phyloP scores from a whole-genome alignment of 2,888 invertebrate genomes.

The Zonitis immaculata region DNA sequence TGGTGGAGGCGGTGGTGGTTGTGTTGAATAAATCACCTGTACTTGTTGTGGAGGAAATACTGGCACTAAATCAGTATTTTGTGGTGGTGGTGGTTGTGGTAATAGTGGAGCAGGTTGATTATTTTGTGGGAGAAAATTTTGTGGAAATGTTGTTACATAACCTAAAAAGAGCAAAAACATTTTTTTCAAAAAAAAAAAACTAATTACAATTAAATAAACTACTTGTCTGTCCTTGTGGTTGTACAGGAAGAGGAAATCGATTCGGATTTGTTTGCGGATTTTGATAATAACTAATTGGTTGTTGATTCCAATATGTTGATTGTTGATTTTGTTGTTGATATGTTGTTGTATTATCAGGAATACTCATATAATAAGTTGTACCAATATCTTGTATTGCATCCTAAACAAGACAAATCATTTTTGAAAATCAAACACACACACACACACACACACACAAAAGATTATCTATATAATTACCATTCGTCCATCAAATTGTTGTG shows the following conservation, averaged over 20 bases:
- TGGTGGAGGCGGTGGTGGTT: conserved; percentile 15
- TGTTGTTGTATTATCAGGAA: conserved; percentile 27
- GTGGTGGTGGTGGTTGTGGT: conserved; percentile 22
- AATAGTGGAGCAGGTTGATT: too few species aligned
- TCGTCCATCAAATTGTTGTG: conserved; percentile 41
- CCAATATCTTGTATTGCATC: conserved; percentile 35
- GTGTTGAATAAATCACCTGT: conserved; percentile 35
- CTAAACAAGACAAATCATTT: too few species aligned
- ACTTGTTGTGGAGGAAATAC: conserved; percentile 34
- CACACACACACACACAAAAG: too few species aligned
- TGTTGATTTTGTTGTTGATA: conserved; percentile 27
- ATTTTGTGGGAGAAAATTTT: conserved; percentile 16
- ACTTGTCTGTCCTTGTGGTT: conserved; percentile 25
- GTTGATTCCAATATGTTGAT: conserved; percentile 39
- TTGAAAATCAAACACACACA: too few species aligned
- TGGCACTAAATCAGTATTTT: conserved; percentile 30
- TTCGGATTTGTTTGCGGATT: conserved; percentile 28
- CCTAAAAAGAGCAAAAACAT: conserved; percentile 24
- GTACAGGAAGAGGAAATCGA: conserved; percentile 30
- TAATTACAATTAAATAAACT: neutral
- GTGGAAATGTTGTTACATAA: conserved; percentile 11
- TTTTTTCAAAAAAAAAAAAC: conserved; percentile 19
- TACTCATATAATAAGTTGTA: conserved; percentile 35
- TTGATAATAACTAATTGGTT: conserved; percentile 37
- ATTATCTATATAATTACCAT: too few species aligned